Percentiles rank a stretch among this genome's conserved stretches.
Conservation (phyloP, 2,797 vertebrate genomes). For the Ctenochaetus hawaiiensis region DNA sequence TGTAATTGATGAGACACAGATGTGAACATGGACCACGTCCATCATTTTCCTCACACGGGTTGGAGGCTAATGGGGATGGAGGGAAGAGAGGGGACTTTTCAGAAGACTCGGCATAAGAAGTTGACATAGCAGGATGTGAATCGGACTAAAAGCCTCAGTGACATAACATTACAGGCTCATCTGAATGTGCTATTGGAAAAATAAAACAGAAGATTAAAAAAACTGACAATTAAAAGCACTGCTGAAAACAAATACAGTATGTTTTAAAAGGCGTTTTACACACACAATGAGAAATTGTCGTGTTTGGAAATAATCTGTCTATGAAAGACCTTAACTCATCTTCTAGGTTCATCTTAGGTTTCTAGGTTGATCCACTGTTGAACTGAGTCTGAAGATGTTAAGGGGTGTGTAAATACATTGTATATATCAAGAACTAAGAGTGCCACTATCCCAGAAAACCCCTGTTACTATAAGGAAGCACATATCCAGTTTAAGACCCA, state of each 20-base stretch:
- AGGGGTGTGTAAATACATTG: not conserved
- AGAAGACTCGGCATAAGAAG: conserved; percentile 9
- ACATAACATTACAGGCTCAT: conserved; percentile 7
- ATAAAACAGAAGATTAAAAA: not conserved
- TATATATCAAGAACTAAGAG: not conserved
- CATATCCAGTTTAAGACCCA: not conserved
- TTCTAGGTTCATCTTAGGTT: not conserved
- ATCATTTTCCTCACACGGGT: conserved; percentile 92
- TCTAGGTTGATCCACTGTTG: not conserved
- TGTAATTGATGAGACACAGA: conserved; percentile 97
- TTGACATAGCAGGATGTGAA: conserved; percentile 5
- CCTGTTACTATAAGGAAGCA: not conserved
- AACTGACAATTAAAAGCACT: not conserved
- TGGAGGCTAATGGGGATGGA: conserved; percentile 85
- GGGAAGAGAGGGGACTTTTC: not conserved
- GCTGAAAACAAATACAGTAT: not conserved
- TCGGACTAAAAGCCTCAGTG: conserved; percentile 13
- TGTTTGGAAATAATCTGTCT: not conserved
- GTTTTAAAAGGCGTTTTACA: too few species aligned
- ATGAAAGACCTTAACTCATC: not conserved
- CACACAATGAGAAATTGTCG: too few species aligned
- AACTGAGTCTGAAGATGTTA: not conserved
- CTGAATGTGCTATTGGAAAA: not conserved
- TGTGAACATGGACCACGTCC: conserved; percentile 96
- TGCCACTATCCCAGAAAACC: conserved; percentile 1